Percentiles rank a stretch among this genome's conserved stretches.
Evolutionary conservation across 2,888 invertebrate genomes (phyloP).

Genomic region (Cryptocheilus praepositus): DNA sequence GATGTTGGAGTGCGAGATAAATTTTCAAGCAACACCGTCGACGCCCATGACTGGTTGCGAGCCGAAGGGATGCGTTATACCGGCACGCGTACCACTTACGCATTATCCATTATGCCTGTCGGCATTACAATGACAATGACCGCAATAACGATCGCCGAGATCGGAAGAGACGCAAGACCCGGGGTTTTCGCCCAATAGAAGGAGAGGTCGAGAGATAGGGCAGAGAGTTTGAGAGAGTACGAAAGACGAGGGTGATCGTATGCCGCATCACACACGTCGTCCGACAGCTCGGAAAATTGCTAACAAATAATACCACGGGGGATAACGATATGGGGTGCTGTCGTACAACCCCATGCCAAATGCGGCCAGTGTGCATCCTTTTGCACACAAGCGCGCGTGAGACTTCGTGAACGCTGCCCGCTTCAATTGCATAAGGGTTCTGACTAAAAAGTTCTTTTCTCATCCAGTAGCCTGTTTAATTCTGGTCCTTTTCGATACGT

Average conservation of each 20-base stretch:
- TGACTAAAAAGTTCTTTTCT: no score
- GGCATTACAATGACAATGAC: constrained; percentile 72
- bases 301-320: constrained; percentile 69
- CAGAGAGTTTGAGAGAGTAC: constrained; percentile 31
- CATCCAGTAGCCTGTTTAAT: no score
- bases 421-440: no score
- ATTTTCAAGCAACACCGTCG: background rate
- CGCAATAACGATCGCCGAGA: constrained; percentile 65
- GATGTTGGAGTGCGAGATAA: background rate
- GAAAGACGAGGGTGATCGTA: constrained; percentile 35
- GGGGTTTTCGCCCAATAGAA: constrained; percentile 28
- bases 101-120: constrained; percentile 56
- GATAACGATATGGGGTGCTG: constrained; percentile 65
- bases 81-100: constrained; percentile 52
- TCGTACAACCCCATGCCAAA: constrained; percentile 47
- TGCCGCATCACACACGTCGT: constrained; percentile 48
- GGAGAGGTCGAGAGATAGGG: constrained; percentile 20
- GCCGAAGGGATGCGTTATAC: constrained; percentile 25
- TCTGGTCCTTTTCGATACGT: no score
- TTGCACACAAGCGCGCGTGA: constrained; percentile 49
- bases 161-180: constrained; percentile 41
- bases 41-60: background rate
- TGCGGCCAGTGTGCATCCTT: constrained; percentile 42
- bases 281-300: constrained; percentile 74
- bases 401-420: constrained; percentile 25